These are phyloP conservation scores for Aelia acuminata DNA, from an alignment of 2,888 invertebrate genomes.

Conservation along the genomic window DNA sequence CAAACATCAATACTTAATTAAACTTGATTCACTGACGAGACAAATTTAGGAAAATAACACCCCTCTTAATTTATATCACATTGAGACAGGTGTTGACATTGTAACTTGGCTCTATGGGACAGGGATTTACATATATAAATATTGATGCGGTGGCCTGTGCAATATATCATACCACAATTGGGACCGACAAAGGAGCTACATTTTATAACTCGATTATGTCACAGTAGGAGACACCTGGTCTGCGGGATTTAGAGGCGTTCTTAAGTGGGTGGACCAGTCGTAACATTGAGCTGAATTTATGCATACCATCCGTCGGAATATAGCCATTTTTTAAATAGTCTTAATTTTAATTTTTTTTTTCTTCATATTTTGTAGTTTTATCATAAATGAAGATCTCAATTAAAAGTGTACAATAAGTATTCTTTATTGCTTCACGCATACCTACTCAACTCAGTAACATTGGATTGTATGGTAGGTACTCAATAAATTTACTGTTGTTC, in stretches of 20 bases:
- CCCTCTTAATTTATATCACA: background rate
- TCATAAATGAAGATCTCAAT: too few relatives aligned
- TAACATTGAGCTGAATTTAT: background rate
- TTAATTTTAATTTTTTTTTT: too few relatives aligned
- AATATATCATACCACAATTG: background rate
- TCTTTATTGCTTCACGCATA: too few relatives aligned
- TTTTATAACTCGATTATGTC: background rate
- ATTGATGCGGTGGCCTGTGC: background rate
- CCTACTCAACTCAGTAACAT: too few relatives aligned
- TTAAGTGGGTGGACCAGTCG: background rate
- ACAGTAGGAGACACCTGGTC: background rate
- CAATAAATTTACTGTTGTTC: too few relatives aligned
- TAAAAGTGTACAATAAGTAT: too few relatives aligned
- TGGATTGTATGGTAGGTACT: too few relatives aligned
- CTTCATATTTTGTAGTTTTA: too few relatives aligned
- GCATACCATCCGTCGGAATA: background rate
- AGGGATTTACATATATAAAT: background rate
- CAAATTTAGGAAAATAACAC: background rate
- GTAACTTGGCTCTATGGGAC: background rate
- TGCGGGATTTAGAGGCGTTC: background rate
- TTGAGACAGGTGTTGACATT: conserved; percentile 1
- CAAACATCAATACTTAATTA: too few relatives aligned
- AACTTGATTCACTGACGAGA: background rate
- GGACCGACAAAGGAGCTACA: background rate
- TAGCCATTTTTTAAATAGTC: too few relatives aligned